Base-by-base conservation (phyloP, 1,140 invertebrate genomes). In the Charaxes varanes region DNA sequence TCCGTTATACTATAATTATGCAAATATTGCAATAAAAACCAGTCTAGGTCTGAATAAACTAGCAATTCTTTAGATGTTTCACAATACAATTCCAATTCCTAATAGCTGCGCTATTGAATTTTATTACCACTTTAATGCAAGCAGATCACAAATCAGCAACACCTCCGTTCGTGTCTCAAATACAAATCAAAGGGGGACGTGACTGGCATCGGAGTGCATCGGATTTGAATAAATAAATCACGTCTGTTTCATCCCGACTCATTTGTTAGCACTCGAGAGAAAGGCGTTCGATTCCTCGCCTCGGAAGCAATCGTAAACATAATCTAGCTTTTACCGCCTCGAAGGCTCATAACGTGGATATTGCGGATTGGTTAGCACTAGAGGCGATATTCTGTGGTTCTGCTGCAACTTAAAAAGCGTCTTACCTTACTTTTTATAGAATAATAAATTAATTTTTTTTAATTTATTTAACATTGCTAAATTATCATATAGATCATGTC, bases 171-270 rank as follows among this genome's bases (percentile, higher is more conserved):
- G 69, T 73, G 72, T 50, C 38, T 58, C 34, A 60, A 67, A 54
- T 73, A 50, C 54, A 51, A 66, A 68, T 60, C 40, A 41, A 42
- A 41, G 50, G 35, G 40, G 59, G 57, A 72, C 70, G 73, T 74
- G 73, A 74, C 68, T 55, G 50, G 62, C 60, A 57, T 68, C 58
- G 51, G 41, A 56, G 43, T 42, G 37, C 55, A 64, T 62, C 66
- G 62, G 68, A 74, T 78, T 74, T 70, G 62, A 73, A 70, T 72
- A 64, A 64, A 70, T 76, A 70, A 73, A 73, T 71, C 70, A 71
- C 54, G 57, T 51, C 47, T 35, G 59, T 55, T 41, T 37, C 52
- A 67, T 70, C 66, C 60, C 53, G 56, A 30, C 53, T 60, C 62
- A 68, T 76, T 70, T 72, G 71, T 70, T 76, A 59, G 56, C 57